Evolutionary conservation across 2,888 invertebrate species (phyloP), one percentile per base, ranked within the genome.

Genomic region (Ecliptopera silaceata): DNA sequence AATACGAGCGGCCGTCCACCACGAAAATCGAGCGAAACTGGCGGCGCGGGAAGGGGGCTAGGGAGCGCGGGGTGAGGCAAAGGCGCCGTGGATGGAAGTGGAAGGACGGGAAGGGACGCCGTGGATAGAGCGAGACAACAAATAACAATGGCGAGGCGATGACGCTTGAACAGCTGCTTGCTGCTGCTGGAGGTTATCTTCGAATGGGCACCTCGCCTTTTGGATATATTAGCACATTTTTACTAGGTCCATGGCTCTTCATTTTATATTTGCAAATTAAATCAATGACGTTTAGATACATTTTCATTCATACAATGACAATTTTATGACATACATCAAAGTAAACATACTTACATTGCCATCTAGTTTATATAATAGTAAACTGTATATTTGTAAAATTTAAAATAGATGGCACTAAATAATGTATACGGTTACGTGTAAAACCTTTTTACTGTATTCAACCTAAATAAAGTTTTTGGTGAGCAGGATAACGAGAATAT

Each of bases 11-110:
- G 82, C 88, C 82, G 62, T 81, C 70, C 86, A 62, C 75, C 72
- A 80, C 80, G 72, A 75, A 75, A 84, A 88, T 87, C 87, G 88
- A 91, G 82, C 90, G 89, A 86, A 85, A 91, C 91, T 91, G 88
- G 81, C 74, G 64, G 61, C 57, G 81, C 72, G 70, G 64, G 64
- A 69, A 68, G 64, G 63, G 68, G 75, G 69, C 56, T 71, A 65
- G 74, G 68, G 53, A 72, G 64, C 72, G 72, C 59, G 61, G 45
- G 32, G 65, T 60, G 71, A 56, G 54, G 72, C 41, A 62, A 53
- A 47, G 46, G 58, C 61, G 68, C 71, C 72, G 71, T 71, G 58
- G 62, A 39, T 71, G 58, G 62, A 39, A 39, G 42, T 13, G 69
- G 66, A 64, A 65, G 15, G 36, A 36, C 15, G 15, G 36, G 15